A percentile compares a stretch with the other conserved stretches of the same genome.
These are phyloP conservation scores for Diadegma fenestrale DNA, from an alignment of 2,888 invertebrate genomes.

Conservation along the genomic window DNA sequence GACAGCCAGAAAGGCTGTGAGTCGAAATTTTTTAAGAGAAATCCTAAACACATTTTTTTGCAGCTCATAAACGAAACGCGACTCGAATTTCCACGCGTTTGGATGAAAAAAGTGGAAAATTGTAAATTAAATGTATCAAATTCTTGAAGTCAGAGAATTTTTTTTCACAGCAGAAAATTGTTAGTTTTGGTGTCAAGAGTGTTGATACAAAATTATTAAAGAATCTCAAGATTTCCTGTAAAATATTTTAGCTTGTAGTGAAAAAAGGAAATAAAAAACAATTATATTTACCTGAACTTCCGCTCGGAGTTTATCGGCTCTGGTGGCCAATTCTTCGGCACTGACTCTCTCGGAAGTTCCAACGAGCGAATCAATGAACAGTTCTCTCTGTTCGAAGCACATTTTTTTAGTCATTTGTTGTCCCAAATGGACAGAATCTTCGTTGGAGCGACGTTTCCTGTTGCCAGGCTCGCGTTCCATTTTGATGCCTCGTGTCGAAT, in stretches of 20 bases:
- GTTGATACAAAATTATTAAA: no score
- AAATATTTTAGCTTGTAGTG: background rate
- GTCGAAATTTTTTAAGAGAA: no score
- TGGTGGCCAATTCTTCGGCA: conserved; percentile 80
- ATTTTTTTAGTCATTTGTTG: conserved; percentile 77
- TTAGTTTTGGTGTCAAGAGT: no score
- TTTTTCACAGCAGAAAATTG: no score
- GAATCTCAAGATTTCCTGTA: background rate
- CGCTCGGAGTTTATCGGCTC: conserved; percentile 80
- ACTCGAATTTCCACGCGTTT: no score
- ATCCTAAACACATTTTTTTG: no score
- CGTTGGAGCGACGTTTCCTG: conserved; percentile 74
- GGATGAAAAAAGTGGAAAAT: no score
- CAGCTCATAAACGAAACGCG: no score
- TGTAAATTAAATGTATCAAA: no score
- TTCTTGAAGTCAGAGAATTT: no score
- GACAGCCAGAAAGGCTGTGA: no score
- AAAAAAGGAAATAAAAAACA: background rate
- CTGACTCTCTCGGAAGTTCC: conserved; percentile 80
- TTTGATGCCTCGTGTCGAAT: conserved; percentile 60
- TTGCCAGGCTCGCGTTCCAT: conserved; percentile 64
- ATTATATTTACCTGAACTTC: conserved; percentile 80
- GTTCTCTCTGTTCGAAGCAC: conserved; percentile 81
- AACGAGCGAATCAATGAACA: conserved; percentile 80
- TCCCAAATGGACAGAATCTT: conserved; percentile 72